Evolutionary conservation across 2,888 invertebrate genomes (phyloP).

Genomic region (Panzeria rudis): DNA sequence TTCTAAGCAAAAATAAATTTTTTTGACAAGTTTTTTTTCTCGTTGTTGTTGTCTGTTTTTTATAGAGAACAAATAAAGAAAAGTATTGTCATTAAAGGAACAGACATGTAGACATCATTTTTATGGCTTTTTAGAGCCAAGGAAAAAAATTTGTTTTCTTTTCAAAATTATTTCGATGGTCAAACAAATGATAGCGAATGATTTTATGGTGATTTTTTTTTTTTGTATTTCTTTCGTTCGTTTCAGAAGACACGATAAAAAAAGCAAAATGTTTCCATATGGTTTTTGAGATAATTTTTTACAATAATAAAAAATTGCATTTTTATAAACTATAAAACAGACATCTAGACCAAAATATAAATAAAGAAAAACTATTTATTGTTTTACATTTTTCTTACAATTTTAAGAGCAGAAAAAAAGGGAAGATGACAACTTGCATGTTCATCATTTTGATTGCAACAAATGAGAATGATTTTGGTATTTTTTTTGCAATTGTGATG

Average conservation of each 20-base stretch:
- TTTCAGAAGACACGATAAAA: conserved; percentile 2
- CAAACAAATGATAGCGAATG: conserved; percentile 70
- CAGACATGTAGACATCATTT: conserved; percentile 53
- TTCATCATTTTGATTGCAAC: conserved; percentile 15
- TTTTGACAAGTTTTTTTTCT: conserved; percentile 35
- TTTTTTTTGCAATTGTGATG: conserved; percentile 47
- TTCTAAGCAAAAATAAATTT: conserved; percentile 28
- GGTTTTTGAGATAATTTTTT: conserved; percentile 26
- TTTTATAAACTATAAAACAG: conserved; percentile 61
- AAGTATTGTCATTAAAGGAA: conserved; percentile 21
- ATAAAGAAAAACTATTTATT: conserved; percentile 50
- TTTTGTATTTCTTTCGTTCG: background rate
- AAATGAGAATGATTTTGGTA: conserved; percentile 10
- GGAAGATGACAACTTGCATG: conserved; percentile 47
- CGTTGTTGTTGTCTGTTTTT: background rate
- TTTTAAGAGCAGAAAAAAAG: conserved; percentile 1
- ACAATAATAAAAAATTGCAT: conserved; percentile 37
- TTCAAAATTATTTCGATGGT: conserved; percentile 70
- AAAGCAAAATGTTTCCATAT: conserved; percentile 68
- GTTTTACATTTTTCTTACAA: conserved; percentile 33
- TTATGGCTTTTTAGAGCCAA: conserved; percentile 1
- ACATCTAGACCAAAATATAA: conserved; percentile 56
- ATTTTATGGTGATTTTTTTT: background rate
- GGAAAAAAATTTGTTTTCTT: conserved; percentile 11
- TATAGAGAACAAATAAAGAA: background rate